Percentiles rank a stretch among this genome's conserved stretches.
phyloP scores from a whole-genome alignment of 2,888 invertebrate species.

The Drosophila kanekoi region DNA sequence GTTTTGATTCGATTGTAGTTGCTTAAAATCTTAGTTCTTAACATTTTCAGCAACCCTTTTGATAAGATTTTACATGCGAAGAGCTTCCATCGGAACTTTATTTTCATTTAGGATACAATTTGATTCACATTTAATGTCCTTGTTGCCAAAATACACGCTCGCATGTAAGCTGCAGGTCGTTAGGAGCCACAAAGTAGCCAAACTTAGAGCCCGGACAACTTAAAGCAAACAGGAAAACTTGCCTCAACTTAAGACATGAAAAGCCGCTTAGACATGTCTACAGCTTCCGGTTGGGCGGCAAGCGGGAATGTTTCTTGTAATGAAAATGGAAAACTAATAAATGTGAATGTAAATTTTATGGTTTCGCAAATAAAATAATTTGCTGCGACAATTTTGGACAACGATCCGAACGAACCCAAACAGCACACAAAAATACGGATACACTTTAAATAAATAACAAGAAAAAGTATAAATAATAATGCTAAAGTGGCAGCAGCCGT shows the following conservation, averaged over 20 bases:
- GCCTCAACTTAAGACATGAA: constrained; percentile 47
- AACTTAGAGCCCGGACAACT: constrained; percentile 24
- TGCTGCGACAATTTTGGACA: constrained; percentile 49
- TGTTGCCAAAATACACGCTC: constrained; percentile 31
- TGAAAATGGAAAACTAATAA: constrained; percentile 60
- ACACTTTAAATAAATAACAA: constrained; percentile 71
- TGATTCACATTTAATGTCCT: constrained; percentile 29
- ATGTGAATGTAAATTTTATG: constrained; percentile 68
- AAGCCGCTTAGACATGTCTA: constrained; percentile 73
- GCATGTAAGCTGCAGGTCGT: constrained; percentile 60
- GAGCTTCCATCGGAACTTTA: background rate
- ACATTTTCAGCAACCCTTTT: constrained; percentile 1
- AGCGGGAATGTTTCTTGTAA: constrained; percentile 20
- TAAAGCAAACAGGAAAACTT: constrained; percentile 41
- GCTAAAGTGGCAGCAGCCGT: constrained; percentile 35
- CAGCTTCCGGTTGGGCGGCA: constrained; percentile 56
- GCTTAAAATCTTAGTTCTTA: background rate
- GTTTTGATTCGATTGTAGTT: constrained; percentile 2
- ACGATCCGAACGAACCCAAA: constrained; percentile 10
- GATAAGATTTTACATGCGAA: background rate
- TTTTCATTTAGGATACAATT: constrained; percentile 22
- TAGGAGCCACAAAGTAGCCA: constrained; percentile 53
- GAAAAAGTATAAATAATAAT: constrained; percentile 57
- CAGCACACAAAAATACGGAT: constrained; percentile 5
- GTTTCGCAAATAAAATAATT: constrained; percentile 61